Conservation (phyloP, 1,140 invertebrate genomes). For the Magallana angulata region DNA sequence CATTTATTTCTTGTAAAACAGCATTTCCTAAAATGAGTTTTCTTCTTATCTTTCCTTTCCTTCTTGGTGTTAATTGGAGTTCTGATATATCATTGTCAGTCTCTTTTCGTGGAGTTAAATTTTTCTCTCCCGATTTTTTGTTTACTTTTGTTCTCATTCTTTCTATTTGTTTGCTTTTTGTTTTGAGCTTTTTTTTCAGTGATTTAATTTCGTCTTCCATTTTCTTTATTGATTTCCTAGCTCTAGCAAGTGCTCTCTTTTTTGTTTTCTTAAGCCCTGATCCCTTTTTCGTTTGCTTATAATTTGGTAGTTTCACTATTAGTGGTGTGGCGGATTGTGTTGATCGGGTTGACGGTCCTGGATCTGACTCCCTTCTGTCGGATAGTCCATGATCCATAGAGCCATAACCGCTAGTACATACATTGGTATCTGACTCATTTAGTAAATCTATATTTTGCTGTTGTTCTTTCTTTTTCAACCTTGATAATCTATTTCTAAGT, state of each 20-base stretch:
- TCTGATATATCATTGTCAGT: background rate
- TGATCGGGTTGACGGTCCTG: no score
- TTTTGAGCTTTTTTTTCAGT: conserved; percentile 19
- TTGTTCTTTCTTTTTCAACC: background rate
- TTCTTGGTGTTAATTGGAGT: conserved; percentile 47
- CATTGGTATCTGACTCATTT: background rate
- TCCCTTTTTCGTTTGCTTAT: background rate
- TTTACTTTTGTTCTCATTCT: conserved; percentile 33
- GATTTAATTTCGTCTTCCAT: background rate
- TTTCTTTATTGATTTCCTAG: background rate
- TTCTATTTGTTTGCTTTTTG: background rate
- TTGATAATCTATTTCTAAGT: background rate
- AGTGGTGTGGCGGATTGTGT: background rate
- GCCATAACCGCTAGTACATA: conserved; percentile 5
- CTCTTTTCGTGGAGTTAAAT: background rate
- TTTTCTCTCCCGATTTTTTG: background rate
- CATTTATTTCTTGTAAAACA: conserved; percentile 15
- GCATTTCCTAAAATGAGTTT: conserved; percentile 34
- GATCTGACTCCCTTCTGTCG: background rate
- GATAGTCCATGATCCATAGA: background rate
- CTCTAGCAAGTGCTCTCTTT: conserved; percentile 18
- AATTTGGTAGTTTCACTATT: conserved; percentile 37
- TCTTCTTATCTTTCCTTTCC: conserved; percentile 6
- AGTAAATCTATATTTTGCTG: no score
- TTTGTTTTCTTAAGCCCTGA: conserved; percentile 32